Base-by-base conservation (phyloP, 2,888 invertebrate genomes). In the Drosophila kanekoi region DNA sequence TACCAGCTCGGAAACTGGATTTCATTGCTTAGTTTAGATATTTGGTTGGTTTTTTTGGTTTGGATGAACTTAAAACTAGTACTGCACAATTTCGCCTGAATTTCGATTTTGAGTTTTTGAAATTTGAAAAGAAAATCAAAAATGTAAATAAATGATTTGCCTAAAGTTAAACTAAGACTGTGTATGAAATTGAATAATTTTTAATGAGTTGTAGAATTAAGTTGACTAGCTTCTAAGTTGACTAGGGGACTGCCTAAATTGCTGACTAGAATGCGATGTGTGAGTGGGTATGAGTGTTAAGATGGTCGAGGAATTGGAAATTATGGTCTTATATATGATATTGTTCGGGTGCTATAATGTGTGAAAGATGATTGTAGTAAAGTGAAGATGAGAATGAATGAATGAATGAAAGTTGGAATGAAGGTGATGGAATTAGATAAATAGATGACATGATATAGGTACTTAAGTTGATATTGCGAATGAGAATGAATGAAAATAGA, bases 21-120 rank as follows among this genome's bases (percentile, higher is more conserved):
- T 69, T 51, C 38, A 61, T 74, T 65, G 63, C 67, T 63, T 86
- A 82, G 40, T 32, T 52, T 76, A 73, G 16, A 20, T 52, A 56
- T 81, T 61, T 14, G 9, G 14, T 40, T 41, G 41, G 53, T 59
- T 40, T 47, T 45, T 48, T 65, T 67, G 56, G 14, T 77, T 54
- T 65, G 33, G 3, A 53, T 53, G 28, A 44, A 52, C 87, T 77
- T 87, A 85, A 60, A 81, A 54, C 76, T 91, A 90, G 85, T 91
- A 91, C 90, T 91, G 91, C 91, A 91, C 91, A 78, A 76, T 81
- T 87, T 90, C 73, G 91, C 91, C 91, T 91, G 90, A 87, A 89
- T 81, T 84, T 79, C 72, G 72, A 70, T 66, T 54, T 58, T 77
- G 41, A 44, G 35, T 60, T 56, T 71, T 64, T 61, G 59, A 51